phyloP scores from a whole-genome alignment of 2,888 invertebrate genomes.

The Troglohyphantes excavatus region DNA sequence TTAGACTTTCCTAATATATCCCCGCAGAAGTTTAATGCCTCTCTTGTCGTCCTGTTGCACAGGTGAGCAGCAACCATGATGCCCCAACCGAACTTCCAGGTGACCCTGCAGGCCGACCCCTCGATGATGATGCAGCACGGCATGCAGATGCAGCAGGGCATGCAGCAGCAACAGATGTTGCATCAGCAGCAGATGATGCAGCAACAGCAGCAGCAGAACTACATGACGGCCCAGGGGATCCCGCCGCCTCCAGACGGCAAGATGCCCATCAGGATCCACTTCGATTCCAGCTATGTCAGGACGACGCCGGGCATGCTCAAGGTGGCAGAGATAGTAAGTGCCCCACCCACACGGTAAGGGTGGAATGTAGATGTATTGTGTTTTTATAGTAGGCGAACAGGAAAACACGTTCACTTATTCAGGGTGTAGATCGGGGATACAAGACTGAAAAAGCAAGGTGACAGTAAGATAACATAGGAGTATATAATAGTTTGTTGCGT shows the following conservation, averaged over 20 bases:
- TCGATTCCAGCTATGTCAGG: conserved; percentile 88
- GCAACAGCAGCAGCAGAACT: conserved; percentile 19
- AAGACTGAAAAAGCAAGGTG: too few relatives aligned
- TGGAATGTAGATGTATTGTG: too few relatives aligned
- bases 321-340: conserved; percentile 89
- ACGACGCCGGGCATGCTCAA: conserved; percentile 90
- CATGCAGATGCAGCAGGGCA: background rate
- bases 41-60: background rate
- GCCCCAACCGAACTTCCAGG: conserved; percentile 68
- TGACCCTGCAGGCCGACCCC: conserved; percentile 59
- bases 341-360: too few relatives aligned
- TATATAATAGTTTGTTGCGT: too few relatives aligned
- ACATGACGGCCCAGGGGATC: background rate
- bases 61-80: conserved; percentile 40
- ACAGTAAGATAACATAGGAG: too few relatives aligned
- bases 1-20: too few relatives aligned
- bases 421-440: too few relatives aligned
- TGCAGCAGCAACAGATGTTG: conserved; percentile 5
- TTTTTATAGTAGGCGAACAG: too few relatives aligned
- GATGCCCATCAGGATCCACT: conserved; percentile 81
- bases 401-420: too few relatives aligned
- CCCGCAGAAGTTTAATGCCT: background rate
- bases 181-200: background rate
- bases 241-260: conserved; percentile 16
- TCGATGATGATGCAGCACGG: conserved; percentile 26